A percentile compares a stretch with the other conserved stretches of the same genome.
These are phyloP conservation scores for Asteroscopus sphinx DNA, from an alignment of 2,888 invertebrate species.

Conservation along the genomic window DNA sequence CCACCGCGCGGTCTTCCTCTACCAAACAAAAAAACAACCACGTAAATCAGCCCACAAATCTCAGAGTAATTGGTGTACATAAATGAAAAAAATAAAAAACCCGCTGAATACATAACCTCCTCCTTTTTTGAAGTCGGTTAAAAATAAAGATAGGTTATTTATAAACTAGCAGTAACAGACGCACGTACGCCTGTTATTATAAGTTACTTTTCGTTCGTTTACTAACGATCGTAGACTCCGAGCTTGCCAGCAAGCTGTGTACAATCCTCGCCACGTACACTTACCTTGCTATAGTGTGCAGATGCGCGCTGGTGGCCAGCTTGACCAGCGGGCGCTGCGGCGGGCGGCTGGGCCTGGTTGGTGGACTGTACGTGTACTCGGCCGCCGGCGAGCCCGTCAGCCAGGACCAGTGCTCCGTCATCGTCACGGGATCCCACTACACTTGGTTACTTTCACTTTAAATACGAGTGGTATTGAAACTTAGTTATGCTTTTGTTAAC, in stretches of 20 bases:
- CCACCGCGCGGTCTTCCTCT: no score
- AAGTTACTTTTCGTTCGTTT: no score
- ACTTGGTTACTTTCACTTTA: conserved; percentile 17
- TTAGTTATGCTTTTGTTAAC: not conserved
- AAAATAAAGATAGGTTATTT: no score
- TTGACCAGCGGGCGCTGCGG: conserved; percentile 86
- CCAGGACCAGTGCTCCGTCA: conserved; percentile 88
- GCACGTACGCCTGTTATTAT: no score
- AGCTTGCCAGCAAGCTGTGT: conserved; percentile 8
- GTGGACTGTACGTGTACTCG: conserved; percentile 87
- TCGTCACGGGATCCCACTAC: conserved; percentile 47
- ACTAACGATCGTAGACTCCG: not conserved
- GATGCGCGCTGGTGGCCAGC: conserved; percentile 83
- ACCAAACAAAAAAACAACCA: no score
- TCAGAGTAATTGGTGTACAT: no score
- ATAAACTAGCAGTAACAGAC: no score
- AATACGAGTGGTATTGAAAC: conserved; percentile 7
- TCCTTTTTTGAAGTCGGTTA: no score
- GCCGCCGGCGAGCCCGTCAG: conserved; percentile 77
- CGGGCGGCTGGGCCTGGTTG: conserved; percentile 79
- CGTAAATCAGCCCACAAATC: no score
- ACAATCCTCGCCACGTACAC: conserved; percentile 22
- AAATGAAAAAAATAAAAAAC: no score
- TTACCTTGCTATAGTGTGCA: conserved; percentile 85
- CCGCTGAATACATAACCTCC: no score